These are phyloP conservation scores for Polyommatus icarus DNA, from an alignment of 2,888 invertebrate genomes.

Conservation along the genomic window DNA sequence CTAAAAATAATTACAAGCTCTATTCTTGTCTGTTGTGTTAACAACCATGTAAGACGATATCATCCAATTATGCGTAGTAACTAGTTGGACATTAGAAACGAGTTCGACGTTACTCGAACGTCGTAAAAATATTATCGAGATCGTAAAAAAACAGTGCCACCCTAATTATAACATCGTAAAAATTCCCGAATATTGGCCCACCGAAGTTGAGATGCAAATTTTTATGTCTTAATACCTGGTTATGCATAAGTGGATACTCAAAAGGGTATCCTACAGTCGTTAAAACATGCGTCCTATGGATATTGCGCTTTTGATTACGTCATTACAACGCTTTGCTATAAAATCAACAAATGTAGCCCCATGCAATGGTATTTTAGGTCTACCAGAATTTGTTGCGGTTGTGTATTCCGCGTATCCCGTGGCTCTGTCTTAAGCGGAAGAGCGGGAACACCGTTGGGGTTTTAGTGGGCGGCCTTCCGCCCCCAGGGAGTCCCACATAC, in stretches of 20 bases:
- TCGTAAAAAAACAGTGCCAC: conserved; percentile 18
- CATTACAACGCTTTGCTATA: neutral
- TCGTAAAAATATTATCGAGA: conserved; percentile 16
- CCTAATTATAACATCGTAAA: conserved; percentile 20
- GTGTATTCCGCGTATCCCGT: no score
- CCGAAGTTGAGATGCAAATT: conserved; percentile 7
- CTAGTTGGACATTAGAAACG: conserved; percentile 19
- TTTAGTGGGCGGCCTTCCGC: no score
- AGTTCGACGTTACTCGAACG: conserved; percentile 21
- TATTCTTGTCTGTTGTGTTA: conserved; percentile 6
- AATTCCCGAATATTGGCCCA: neutral
- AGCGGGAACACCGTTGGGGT: no score
- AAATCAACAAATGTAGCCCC: neutral
- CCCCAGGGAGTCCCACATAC: no score
- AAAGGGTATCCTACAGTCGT: neutral
- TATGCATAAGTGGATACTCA: neutral
- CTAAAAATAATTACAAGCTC: conserved; percentile 16
- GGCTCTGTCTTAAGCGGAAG: no score
- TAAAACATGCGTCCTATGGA: neutral
- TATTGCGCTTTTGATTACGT: neutral
- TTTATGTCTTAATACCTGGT: neutral
- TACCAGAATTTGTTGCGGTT: no score
- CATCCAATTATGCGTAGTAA: neutral
- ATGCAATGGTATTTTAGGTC: no score
- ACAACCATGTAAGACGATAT: conserved; percentile 8